Conservation (phyloP, 2,797 vertebrate genomes). For the Anguilla anguilla region DNA sequence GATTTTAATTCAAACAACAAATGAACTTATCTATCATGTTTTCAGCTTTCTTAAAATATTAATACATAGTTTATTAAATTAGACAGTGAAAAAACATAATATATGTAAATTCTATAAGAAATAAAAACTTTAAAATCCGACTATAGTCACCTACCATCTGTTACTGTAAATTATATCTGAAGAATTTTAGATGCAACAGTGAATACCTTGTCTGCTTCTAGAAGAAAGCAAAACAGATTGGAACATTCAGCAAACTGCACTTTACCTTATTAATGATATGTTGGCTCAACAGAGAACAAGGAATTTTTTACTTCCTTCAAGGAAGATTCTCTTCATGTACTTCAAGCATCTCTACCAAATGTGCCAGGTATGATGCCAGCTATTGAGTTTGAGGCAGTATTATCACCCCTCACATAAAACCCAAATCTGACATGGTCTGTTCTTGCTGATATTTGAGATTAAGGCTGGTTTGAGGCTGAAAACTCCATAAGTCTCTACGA, state of each 20-base stretch:
- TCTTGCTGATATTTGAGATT: background rate
- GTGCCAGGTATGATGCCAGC: background rate
- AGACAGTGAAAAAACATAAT: background rate
- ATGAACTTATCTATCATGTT: background rate
- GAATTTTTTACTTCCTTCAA: background rate
- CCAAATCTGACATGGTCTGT: background rate
- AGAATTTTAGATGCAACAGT: background rate
- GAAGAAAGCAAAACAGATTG: background rate
- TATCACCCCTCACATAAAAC: background rate
- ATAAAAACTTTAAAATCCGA: background rate
- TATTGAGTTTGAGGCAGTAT: background rate
- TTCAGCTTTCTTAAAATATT: background rate
- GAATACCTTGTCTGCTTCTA: background rate
- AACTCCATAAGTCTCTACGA: background rate
- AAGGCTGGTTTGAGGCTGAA: background rate
- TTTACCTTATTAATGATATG: background rate
- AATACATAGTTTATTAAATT: constrained; percentile 1
- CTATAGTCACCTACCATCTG: background rate
- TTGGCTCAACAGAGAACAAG: background rate
- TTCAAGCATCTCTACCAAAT: background rate
- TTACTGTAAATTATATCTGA: background rate
- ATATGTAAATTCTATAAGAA: background rate
- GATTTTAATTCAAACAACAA: background rate
- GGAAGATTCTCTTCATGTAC: background rate
- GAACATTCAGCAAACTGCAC: background rate